phyloP scores from a whole-genome alignment of 2,797 vertebrate genomes.

The Heliangelus exortis region DNA sequence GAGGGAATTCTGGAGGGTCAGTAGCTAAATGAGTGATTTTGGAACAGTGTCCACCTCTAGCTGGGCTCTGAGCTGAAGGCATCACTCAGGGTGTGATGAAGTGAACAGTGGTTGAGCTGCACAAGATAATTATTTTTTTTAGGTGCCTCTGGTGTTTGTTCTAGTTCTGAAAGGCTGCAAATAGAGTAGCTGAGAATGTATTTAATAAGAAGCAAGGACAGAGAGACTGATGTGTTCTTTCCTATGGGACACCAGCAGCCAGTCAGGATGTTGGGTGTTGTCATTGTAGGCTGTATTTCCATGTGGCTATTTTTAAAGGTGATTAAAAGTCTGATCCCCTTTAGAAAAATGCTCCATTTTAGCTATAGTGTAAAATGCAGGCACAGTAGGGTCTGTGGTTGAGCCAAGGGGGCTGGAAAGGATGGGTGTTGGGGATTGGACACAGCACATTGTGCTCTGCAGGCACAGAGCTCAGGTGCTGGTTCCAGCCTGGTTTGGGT shows the following conservation, averaged over 20 bases:
- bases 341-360: not conserved
- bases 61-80: not conserved
- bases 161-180: not conserved
- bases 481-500: not conserved
- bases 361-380: not conserved
- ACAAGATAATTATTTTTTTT: not conserved
- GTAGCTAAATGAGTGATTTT: not conserved
- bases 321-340: not conserved
- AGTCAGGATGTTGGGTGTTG: not conserved
- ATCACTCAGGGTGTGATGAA: not conserved
- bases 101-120: not conserved
- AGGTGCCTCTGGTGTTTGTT: slow-evolving; percentile 1
- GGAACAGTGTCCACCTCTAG: not conserved
- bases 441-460: accelerated
- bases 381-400: not conserved
- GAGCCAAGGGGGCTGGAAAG: not conserved
- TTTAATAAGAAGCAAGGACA: not conserved
- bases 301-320: not conserved
- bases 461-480: not conserved
- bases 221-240: not conserved
- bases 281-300: not conserved
- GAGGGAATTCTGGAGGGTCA: not conserved
- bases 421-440: not conserved
- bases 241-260: not conserved
- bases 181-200: not conserved